Percentiles rank a stretch among this genome's conserved stretches.
Evolutionary conservation across 2,888 invertebrate species (phyloP).

Genomic region (Entomobrya multifasciata): DNA sequence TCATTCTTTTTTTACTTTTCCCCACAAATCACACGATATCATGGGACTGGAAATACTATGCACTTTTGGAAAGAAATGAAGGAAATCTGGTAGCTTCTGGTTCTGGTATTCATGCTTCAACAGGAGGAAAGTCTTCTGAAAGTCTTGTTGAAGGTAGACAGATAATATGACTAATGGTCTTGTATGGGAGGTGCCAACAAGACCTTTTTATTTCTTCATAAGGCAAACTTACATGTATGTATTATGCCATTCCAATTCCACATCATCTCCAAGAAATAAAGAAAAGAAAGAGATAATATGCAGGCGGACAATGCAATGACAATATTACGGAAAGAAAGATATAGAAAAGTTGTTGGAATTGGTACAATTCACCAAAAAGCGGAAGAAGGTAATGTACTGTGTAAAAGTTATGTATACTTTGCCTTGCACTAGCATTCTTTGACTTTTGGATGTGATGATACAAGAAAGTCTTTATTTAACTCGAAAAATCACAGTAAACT

Average conservation of each 20-base stretch:
- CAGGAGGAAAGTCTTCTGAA: not conserved
- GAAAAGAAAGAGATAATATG: not conserved
- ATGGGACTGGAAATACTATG: not conserved
- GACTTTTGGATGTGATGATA: not conserved
- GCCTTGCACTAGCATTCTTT: not conserved
- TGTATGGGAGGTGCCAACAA: slow-evolving; percentile 21
- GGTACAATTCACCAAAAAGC: slow-evolving; percentile 15
- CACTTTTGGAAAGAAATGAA: not conserved
- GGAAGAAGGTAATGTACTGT: slow-evolving; percentile 11
- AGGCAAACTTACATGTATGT: not conserved
- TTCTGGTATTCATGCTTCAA: too few species aligned
- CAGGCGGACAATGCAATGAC: not conserved
- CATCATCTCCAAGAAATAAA: too few species aligned
- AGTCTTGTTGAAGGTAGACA: not conserved
- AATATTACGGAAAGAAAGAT: not conserved
- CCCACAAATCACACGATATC: not conserved
- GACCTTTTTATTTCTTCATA: not conserved
- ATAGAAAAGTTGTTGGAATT: not conserved
- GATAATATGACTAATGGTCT: slow-evolving; percentile 13
- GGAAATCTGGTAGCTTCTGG: slow-evolving; percentile 14
- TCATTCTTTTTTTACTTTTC: not conserved
- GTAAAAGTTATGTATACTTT: slow-evolving; percentile 15
- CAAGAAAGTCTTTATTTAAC: not conserved
- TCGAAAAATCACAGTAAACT: not conserved
- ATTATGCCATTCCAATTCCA: too few species aligned